Conservation (phyloP, 2,113 vertebrate genomes). For the Xenotilapia caudafasciata region DNA sequence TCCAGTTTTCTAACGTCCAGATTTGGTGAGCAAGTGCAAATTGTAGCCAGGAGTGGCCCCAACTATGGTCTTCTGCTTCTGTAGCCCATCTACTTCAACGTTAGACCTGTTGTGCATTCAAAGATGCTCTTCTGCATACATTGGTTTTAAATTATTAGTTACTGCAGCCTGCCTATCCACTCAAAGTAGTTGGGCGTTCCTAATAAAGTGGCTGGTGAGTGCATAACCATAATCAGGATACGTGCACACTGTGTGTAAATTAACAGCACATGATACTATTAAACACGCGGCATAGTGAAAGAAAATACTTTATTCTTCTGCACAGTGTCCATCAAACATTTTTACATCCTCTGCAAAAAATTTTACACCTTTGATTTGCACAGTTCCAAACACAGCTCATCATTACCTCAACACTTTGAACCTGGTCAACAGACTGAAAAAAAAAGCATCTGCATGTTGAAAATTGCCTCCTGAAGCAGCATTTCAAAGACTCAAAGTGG, state of each 20-base stretch:
- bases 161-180: neutral
- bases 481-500: neutral
- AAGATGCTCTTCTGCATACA: neutral
- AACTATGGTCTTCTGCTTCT: neutral
- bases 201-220: neutral
- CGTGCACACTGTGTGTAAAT: neutral
- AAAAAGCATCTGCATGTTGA: neutral
- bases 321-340: neutral
- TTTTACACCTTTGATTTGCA: constrained; percentile 1
- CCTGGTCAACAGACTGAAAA: neutral
- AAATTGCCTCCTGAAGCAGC: neutral
- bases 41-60: neutral
- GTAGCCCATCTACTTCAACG: neutral
- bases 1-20: neutral
- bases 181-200: neutral
- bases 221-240: neutral
- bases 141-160: neutral
- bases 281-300: neutral
- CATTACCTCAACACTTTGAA: neutral
- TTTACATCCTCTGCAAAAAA: neutral
- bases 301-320: constrained; percentile 7
- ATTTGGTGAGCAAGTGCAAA: neutral
- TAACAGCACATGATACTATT: neutral
- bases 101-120: neutral
- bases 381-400: neutral